phyloP scores from a whole-genome alignment of 2,113 vertebrate species.

The Urocynchramus pylzowi region DNA sequence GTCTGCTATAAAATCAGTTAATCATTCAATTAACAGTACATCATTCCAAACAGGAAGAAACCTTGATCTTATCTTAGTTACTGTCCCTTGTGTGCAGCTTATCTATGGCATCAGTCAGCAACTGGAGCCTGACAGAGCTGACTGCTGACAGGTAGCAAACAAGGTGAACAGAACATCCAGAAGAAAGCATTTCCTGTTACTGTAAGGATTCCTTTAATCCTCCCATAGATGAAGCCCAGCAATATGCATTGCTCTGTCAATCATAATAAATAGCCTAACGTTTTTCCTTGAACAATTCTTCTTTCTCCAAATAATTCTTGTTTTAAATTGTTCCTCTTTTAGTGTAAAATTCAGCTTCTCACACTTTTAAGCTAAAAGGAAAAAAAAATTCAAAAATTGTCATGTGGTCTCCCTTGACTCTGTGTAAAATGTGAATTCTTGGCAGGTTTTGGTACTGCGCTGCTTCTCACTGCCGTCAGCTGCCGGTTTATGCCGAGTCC shows the following conservation, averaged over 20 bases:
- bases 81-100: slow-evolving; percentile 30
- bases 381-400: background rate
- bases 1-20: background rate
- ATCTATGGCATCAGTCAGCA: slow-evolving; percentile 10
- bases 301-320: background rate
- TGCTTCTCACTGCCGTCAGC: background rate
- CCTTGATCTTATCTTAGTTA: background rate
- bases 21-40: background rate
- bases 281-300: background rate
- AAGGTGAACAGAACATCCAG: background rate
- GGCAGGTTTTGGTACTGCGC: background rate
- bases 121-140: background rate
- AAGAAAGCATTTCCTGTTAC: background rate
- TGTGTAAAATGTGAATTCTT: background rate
- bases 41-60: background rate
- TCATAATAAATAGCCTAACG: background rate
- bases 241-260: background rate
- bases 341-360: background rate
- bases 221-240: background rate
- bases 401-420: background rate
- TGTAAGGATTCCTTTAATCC: background rate
- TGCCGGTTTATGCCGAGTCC: background rate
- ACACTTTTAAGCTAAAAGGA: background rate
- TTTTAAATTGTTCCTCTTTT: background rate
- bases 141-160: background rate